These are phyloP conservation scores for Orientallactaga sibirica DNA, from an alignment of 2,797 vertebrate genomes.

Conservation along the genomic window DNA sequence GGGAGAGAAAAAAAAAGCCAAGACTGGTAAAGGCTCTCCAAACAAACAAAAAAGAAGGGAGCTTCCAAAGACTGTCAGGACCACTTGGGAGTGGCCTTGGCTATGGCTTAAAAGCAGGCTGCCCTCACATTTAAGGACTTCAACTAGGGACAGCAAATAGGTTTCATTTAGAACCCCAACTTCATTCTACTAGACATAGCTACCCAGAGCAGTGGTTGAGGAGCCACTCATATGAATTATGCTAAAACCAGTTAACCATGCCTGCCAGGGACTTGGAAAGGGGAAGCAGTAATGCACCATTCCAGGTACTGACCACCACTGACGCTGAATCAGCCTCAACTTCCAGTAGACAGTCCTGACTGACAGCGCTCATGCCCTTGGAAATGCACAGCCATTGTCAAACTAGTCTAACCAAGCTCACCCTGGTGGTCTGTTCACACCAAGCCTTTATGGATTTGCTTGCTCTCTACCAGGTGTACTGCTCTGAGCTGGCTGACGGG, in stretches of 20 bases:
- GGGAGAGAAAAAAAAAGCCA: background rate
- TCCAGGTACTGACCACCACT: background rate
- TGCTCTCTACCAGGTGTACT: conserved; percentile 22
- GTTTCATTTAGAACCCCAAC: conserved; percentile 43
- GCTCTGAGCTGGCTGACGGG: background rate
- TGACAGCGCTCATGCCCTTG: background rate
- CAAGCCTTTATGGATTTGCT: background rate
- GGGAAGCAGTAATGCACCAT: background rate
- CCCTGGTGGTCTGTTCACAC: background rate
- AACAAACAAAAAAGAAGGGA: conserved; percentile 37
- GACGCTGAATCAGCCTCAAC: background rate
- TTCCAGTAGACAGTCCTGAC: background rate
- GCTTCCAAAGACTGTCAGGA: background rate
- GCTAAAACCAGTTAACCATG: background rate
- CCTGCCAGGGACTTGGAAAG: background rate
- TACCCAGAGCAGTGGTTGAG: conserved; percentile 14
- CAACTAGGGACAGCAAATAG: background rate
- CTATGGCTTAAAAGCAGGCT: conserved; percentile 12
- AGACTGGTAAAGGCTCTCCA: background rate
- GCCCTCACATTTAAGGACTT: background rate
- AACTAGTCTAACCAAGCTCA: background rate
- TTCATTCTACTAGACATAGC: background rate
- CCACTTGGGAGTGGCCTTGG: background rate
- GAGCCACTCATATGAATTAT: background rate
- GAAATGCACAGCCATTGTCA: background rate